Percentiles rank a stretch among this genome's conserved stretches.
Conservation (phyloP, 1,140 invertebrate species). For the Megalonaias nervosa region DNA sequence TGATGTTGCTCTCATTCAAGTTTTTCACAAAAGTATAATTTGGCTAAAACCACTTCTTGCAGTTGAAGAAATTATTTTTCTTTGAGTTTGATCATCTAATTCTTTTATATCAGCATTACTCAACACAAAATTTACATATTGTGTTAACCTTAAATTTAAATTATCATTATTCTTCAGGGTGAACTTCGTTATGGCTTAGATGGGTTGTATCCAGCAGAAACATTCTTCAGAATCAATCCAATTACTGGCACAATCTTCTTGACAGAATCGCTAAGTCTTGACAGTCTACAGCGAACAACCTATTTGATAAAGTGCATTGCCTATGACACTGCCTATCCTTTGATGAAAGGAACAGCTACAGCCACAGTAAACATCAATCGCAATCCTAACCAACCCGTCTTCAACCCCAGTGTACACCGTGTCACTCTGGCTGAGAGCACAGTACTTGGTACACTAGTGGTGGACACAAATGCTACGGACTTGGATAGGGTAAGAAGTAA, state of each 20-base stretch:
- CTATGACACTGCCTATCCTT: constrained; percentile 46
- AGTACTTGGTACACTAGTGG: constrained; percentile 24
- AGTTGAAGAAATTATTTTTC: too few species aligned
- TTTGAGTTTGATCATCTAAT: too few species aligned
- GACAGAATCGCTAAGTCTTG: constrained; percentile 83
- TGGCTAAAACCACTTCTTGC: too few species aligned
- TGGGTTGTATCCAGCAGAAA: constrained; percentile 56
- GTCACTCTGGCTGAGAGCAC: constrained; percentile 68
- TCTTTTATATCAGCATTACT: too few species aligned
- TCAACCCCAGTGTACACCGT: constrained; percentile 81
- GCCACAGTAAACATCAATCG: constrained; percentile 45
- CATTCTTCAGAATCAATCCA: constrained; percentile 85
- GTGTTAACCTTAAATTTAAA: neutral
- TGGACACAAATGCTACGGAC: constrained; percentile 42
- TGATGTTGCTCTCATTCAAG: too few species aligned
- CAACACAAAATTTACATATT: too few species aligned
- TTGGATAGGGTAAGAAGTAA: constrained; percentile 40
- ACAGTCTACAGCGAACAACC: constrained; percentile 74
- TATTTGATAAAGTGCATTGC: constrained; percentile 40
- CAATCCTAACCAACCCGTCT: constrained; percentile 91
- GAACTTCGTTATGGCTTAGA: constrained; percentile 44
- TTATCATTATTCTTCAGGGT: constrained; percentile 37
- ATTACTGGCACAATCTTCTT: constrained; percentile 87
- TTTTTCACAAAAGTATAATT: too few species aligned
- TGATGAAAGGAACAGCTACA: constrained; percentile 30